Conservation (phyloP, 2,888 invertebrate species). For the Taenaris catops region DNA sequence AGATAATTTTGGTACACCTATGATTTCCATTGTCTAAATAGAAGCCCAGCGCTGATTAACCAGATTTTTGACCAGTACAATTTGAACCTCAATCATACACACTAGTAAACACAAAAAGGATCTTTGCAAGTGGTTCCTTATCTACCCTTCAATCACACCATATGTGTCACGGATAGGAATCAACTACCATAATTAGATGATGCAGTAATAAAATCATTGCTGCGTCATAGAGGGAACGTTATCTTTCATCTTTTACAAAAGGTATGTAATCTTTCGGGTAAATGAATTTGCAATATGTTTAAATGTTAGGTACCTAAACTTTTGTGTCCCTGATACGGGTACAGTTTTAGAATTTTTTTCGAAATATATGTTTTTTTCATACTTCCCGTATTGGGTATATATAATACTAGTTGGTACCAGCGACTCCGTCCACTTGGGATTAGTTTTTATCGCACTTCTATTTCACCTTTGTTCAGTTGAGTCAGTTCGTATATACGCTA, state of each 20-base stretch:
- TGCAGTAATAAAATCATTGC: conserved; percentile 66
- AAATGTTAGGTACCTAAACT: too few relatives aligned
- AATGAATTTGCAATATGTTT: conserved; percentile 24
- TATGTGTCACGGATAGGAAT: conserved; percentile 57
- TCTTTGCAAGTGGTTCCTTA: conserved; percentile 29
- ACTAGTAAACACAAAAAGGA: conserved; percentile 6
- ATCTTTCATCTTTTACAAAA: conserved; percentile 33
- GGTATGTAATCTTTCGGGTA: conserved; percentile 15
- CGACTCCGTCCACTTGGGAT: too few relatives aligned
- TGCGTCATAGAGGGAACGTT: conserved; percentile 37
- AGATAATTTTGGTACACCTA: conserved; percentile 7
- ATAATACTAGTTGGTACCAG: too few relatives aligned
- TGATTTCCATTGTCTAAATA: conserved; percentile 17
- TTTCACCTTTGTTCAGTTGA: too few relatives aligned
- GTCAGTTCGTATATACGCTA: too few relatives aligned
- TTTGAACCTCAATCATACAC: conserved; percentile 5
- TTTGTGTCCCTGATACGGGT: too few relatives aligned
- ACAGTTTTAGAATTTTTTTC: too few relatives aligned
- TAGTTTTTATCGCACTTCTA: too few relatives aligned
- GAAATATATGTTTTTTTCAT: too few relatives aligned
- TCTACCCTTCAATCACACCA: conserved; percentile 46
- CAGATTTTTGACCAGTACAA: conserved; percentile 16
- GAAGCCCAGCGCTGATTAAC: conserved; percentile 16
- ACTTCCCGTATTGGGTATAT: too few relatives aligned
- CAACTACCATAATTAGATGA: conserved; percentile 67